Conservation (phyloP, 2,888 invertebrate species). For the Gibbula magus region DNA sequence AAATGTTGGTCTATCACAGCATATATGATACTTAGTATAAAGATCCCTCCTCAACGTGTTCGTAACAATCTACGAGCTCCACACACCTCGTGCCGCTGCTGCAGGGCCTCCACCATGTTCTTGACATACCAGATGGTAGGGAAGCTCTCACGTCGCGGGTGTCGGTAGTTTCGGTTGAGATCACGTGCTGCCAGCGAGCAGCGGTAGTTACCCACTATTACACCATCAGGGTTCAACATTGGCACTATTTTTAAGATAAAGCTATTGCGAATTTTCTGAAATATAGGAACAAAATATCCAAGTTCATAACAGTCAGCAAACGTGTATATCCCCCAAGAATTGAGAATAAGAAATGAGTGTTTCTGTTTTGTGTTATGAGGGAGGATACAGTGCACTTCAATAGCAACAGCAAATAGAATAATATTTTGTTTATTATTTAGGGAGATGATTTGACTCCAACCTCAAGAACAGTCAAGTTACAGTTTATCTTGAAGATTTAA, state of each 20-base stretch:
- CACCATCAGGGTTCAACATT: slow-evolving; percentile 75
- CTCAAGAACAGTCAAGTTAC: too few relatives aligned
- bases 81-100: slow-evolving; percentile 63
- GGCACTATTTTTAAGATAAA: slow-evolving; percentile 74
- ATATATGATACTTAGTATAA: too few relatives aligned
- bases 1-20: too few relatives aligned
- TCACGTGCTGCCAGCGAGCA: slow-evolving; percentile 72
- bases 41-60: too few relatives aligned
- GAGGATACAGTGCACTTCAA: too few relatives aligned
- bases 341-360: not conserved
- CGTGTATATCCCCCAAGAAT: not conserved
- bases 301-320: too few relatives aligned
- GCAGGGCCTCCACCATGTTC: slow-evolving; percentile 66
- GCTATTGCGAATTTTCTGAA: slow-evolving; percentile 65
- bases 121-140: slow-evolving; percentile 73
- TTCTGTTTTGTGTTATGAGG: too few relatives aligned
- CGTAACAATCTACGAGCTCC: too few relatives aligned
- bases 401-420: too few relatives aligned
- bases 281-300: slow-evolving; percentile 5
- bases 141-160: slow-evolving; percentile 71
- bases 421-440: too few relatives aligned
- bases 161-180: slow-evolving; percentile 74
- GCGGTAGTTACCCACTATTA: slow-evolving; percentile 75
- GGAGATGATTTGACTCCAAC: too few relatives aligned
- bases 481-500: too few relatives aligned